phyloP scores from a whole-genome alignment of 30 jellyfish, hydroid and myxozoan species.

The Phacellophora camtschatica region DNA sequence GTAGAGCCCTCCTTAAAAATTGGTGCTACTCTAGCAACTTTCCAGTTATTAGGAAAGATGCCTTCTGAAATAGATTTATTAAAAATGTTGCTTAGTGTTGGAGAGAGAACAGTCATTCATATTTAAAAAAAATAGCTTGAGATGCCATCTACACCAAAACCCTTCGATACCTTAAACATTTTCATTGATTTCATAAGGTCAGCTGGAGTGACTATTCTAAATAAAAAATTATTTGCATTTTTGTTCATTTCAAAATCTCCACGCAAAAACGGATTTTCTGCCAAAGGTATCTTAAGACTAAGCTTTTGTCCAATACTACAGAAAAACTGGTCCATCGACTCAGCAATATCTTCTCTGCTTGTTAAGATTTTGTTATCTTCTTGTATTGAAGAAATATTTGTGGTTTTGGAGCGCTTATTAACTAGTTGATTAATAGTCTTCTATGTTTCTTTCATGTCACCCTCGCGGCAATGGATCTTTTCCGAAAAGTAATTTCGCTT shows the following conservation, averaged over 20 bases:
- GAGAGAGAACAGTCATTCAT: background rate
- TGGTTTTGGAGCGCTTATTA: constrained; percentile 2
- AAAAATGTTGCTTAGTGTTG: background rate
- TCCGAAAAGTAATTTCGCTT: background rate
- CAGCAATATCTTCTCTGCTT: background rate
- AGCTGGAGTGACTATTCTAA: constrained; percentile 3
- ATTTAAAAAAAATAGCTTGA: background rate
- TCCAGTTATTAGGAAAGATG: constrained; percentile 10
- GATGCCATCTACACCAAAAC: constrained; percentile 17
- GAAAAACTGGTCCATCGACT: constrained; percentile 19
- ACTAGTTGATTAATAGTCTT: constrained; percentile 20
- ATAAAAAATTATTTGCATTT: background rate
- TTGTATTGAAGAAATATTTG: background rate
- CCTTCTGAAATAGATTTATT: background rate
- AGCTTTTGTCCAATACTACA: constrained; percentile 22
- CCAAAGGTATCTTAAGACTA: background rate
- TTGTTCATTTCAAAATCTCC: background rate
- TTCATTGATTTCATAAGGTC: background rate
- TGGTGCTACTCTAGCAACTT: constrained; percentile 47
- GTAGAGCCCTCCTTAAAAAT: constrained; percentile 15
- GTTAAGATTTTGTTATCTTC: background rate
- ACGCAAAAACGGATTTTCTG: background rate
- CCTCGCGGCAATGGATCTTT: background rate
- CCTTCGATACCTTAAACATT: constrained; percentile 13
- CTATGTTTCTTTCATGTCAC: constrained; percentile 19